phyloP scores from a whole-genome alignment of 2,888 invertebrate genomes.

The Luperina nickerlii region DNA sequence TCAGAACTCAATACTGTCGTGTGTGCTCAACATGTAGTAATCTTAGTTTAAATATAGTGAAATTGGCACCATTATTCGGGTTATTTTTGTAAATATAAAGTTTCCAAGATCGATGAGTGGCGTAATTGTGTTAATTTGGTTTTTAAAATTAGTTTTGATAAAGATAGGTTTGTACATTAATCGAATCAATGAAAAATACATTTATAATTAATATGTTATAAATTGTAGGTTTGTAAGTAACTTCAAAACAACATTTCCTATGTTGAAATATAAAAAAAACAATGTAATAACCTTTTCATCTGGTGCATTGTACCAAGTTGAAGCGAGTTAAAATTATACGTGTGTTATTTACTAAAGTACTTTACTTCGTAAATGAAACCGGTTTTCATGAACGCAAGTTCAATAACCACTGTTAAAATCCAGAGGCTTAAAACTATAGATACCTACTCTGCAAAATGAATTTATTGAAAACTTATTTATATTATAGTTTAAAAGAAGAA shows the following conservation, averaged over 20 bases:
- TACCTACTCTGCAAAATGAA: background rate
- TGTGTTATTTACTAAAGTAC: background rate
- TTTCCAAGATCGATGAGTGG: background rate
- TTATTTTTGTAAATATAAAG: slow-evolving; percentile 9
- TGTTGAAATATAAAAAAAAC: background rate
- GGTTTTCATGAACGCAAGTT: slow-evolving; percentile 27
- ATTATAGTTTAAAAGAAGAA: background rate
- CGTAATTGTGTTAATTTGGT: background rate
- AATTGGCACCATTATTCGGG: background rate
- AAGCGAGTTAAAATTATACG: background rate
- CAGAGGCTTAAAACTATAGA: background rate
- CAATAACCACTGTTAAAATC: slow-evolving; percentile 22
- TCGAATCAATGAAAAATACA: background rate
- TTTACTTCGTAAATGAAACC: slow-evolving; percentile 22
- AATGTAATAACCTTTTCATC: background rate
- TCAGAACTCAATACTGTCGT: slow-evolving; percentile 27
- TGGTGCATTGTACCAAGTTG: background rate
- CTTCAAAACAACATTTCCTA: background rate
- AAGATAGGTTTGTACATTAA: background rate
- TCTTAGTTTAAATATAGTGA: slow-evolving; percentile 2
- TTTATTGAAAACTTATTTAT: background rate
- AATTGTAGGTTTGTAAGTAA: background rate
- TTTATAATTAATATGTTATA: background rate
- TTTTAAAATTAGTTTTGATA: background rate
- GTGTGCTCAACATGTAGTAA: slow-evolving; percentile 22